These are phyloP conservation scores for Dysmachus trigonus DNA, from an alignment of 2,888 invertebrate genomes.

Conservation along the genomic window DNA sequence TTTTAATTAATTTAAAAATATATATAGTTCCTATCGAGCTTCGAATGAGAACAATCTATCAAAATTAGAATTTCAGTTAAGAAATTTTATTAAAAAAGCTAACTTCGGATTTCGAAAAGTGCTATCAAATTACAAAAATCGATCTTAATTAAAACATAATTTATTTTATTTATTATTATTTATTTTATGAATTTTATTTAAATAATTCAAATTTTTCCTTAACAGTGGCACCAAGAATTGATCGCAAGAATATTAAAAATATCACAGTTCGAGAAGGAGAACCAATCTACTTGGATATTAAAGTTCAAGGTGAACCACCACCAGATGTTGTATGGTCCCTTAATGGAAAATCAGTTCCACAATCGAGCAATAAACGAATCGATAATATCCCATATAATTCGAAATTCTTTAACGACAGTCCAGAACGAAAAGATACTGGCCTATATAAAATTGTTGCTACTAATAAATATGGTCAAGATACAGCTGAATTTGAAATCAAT, in stretches of 20 bases:
- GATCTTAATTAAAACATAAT: too few relatives aligned
- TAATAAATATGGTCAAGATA: constrained; percentile 88
- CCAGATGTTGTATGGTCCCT: constrained; percentile 89
- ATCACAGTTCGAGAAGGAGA: constrained; percentile 92
- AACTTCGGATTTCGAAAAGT: too few relatives aligned
- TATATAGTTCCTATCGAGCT: too few relatives aligned
- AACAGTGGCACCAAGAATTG: constrained; percentile 94
- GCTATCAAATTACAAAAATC: too few relatives aligned
- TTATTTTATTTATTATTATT: too few relatives aligned
- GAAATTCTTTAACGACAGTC: constrained; percentile 86
- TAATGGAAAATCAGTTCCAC: constrained; percentile 78
- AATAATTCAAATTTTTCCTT: not conserved
- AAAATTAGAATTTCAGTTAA: too few relatives aligned
- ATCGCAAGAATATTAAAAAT: constrained; percentile 85
- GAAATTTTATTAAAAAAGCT: too few relatives aligned
- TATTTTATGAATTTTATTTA: not conserved
- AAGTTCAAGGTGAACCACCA: constrained; percentile 89
- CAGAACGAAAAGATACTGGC: constrained; percentile 88
- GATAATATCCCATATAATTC: constrained; percentile 86
- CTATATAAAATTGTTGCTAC: constrained; percentile 87
- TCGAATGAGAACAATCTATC: too few relatives aligned
- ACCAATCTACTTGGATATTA: constrained; percentile 87
- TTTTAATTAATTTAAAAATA: too few relatives aligned
- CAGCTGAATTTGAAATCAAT: constrained; percentile 89
- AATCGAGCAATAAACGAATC: constrained; percentile 72